These are phyloP conservation scores for Hyposoter didymator DNA, from an alignment of 2,888 invertebrate species.

Conservation along the genomic window DNA sequence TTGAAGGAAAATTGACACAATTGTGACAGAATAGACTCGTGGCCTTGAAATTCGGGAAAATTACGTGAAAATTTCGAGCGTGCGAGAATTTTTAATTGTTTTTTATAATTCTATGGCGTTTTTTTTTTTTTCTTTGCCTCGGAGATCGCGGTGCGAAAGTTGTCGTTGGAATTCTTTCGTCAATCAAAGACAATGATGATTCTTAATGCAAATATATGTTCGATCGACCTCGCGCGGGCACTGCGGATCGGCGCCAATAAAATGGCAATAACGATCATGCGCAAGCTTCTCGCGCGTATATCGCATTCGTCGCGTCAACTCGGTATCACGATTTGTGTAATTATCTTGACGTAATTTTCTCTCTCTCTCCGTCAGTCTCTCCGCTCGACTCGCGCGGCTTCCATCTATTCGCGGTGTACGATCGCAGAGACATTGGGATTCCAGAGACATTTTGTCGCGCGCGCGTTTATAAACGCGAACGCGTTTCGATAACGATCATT, in stretches of 20 bases:
- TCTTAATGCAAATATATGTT: conserved; percentile 42
- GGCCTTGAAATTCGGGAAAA: too few species aligned
- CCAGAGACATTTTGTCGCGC: conserved; percentile 40
- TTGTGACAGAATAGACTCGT: too few species aligned
- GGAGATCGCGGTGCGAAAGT: neutral
- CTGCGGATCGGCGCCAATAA: conserved; percentile 59
- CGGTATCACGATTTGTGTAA: conserved; percentile 58
- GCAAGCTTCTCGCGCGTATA: conserved; percentile 13
- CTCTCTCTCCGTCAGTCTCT: neutral
- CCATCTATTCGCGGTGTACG: neutral
- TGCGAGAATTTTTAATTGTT: neutral
- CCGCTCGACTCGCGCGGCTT: neutral
- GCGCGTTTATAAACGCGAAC: conserved; percentile 18
- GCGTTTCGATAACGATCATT: conserved; percentile 33
- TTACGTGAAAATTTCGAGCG: too few species aligned
- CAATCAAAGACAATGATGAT: conserved; percentile 58
- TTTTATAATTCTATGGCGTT: neutral
- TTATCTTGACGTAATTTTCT: conserved; percentile 65
- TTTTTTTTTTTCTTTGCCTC: neutral
- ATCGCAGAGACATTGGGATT: conserved; percentile 59
- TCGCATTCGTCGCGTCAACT: conserved; percentile 42
- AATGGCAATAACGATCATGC: conserved; percentile 54
- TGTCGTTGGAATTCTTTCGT: conserved; percentile 45
- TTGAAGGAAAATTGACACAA: too few species aligned
- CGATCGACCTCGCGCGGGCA: conserved; percentile 46